Evolutionary conservation across 2,113 vertebrate species (phyloP).

Genomic region (Porphyrio hochstetteri): DNA sequence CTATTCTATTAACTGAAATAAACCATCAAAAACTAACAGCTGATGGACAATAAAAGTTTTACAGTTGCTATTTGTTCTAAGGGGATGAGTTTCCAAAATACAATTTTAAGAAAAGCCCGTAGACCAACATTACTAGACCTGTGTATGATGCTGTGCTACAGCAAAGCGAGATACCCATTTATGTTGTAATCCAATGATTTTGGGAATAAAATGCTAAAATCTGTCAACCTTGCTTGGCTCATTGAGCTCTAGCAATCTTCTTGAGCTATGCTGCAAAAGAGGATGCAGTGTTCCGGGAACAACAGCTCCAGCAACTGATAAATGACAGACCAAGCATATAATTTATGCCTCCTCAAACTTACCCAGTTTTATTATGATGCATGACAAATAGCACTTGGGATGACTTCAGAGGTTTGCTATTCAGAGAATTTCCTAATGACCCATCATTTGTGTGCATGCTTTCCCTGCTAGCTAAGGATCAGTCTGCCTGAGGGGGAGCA

Average conservation of each 20-base stretch:
- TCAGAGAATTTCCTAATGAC: constrained; percentile 41
- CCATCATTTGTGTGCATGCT: neutral
- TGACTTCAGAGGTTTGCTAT: constrained; percentile 30
- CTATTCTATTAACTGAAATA: neutral
- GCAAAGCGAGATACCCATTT: neutral
- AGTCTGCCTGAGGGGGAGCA: neutral
- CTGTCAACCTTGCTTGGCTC: neutral
- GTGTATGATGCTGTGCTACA: neutral
- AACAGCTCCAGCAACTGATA: neutral
- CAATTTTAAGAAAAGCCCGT: neutral
- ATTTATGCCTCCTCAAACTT: neutral
- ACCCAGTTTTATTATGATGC: neutral
- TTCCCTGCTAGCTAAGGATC: constrained; percentile 3
- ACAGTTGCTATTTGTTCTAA: neutral
- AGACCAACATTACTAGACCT: neutral
- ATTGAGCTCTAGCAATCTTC: neutral
- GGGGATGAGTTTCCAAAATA: neutral
- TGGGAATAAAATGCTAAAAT: neutral
- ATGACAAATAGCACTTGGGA: neutral
- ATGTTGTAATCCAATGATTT: neutral
- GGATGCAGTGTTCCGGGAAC: neutral
- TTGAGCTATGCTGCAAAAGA: neutral
- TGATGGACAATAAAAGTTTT: neutral
- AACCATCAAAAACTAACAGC: neutral
- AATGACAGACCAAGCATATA: neutral